Evolutionary conservation across 2,797 vertebrate genomes (phyloP), one percentile per base, ranked within the genome.

Genomic region (Tenualosa ilisha): DNA sequence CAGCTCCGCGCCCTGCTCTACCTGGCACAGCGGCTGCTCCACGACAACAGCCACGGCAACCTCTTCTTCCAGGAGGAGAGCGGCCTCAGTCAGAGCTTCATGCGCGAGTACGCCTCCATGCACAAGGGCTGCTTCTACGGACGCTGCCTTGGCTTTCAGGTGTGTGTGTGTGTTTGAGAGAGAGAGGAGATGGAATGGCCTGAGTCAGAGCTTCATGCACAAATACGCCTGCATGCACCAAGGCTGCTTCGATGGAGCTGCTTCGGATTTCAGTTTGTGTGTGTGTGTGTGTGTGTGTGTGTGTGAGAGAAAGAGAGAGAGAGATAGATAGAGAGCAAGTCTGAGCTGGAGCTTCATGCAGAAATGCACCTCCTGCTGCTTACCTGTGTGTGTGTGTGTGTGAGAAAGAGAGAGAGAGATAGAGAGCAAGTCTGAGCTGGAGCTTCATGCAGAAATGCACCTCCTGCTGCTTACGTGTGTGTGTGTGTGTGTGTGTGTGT

Each of bases 51-150:
- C 86, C 95, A 96, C 0, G 97, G 97, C 9, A 92, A 94, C 89
- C 96, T 98, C 85, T 98, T 98, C 91, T 96, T 96, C 83, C 92
- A 95, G 0, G 96, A 98, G 72, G 97, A 97, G 26, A 93, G 95
- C 7, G 91, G 96, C 72, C 93, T 98, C 61, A 97, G 94, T 0
- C 94, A 96, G 82, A 96, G 94, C 89, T 97, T 99, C 84, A 90
- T 99, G 56, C 92, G 89, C 0, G 97, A 99, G 88, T 98, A 97
- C 49, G 87, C 96, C 83, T 97, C 97, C 0, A 96, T 98, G 95
- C 97, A 97, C 92, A 98, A 97, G 89, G 97, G 97, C 40, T 98
- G 97, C 93, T 98, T 98, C 93, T 98, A 98, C 0, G 97, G 97
- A 2, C 96, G 97, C 51, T 98, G 97, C 88, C 93, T 98, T 46